These are phyloP conservation scores for Octonoba sinensis DNA, from an alignment of 2,888 invertebrate species.

Conservation along the genomic window DNA sequence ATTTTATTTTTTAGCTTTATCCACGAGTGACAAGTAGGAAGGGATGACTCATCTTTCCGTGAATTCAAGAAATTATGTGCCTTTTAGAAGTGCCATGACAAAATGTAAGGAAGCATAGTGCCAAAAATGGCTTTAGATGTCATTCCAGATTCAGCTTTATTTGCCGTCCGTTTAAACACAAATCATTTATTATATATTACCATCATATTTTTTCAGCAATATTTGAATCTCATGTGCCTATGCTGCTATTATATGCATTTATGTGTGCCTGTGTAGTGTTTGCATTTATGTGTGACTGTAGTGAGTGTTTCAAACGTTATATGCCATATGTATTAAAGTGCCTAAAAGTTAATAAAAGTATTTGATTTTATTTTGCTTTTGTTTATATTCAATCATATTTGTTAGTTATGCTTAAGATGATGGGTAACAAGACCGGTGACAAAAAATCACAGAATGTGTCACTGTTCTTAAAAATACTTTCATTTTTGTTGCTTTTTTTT, in stretches of 20 bases:
- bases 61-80: background rate
- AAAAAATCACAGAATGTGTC: no score
- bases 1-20: slow-evolving; percentile 40
- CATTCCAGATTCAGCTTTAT: slow-evolving; percentile 22
- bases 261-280: no score
- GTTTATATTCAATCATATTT: background rate
- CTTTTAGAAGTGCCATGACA: slow-evolving; percentile 42
- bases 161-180: slow-evolving; percentile 28
- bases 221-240: background rate
- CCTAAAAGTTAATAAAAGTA: slow-evolving; percentile 3
- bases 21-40: slow-evolving; percentile 58
- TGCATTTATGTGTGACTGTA: no score
- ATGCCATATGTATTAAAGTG: slow-evolving; percentile 29
- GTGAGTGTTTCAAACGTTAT: background rate
- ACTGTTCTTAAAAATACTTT: no score
- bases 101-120: slow-evolving; percentile 18
- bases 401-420: no score
- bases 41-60: background rate
- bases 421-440: no score
- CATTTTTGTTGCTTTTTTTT: no score
- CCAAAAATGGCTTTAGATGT: slow-evolving; percentile 37
- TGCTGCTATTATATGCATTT: background rate
- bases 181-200: background rate
- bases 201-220: background rate
- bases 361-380: slow-evolving; percentile 20